These are phyloP conservation scores for Ochlodes sylvanus DNA, from an alignment of 2,888 invertebrate species.

Conservation along the genomic window DNA sequence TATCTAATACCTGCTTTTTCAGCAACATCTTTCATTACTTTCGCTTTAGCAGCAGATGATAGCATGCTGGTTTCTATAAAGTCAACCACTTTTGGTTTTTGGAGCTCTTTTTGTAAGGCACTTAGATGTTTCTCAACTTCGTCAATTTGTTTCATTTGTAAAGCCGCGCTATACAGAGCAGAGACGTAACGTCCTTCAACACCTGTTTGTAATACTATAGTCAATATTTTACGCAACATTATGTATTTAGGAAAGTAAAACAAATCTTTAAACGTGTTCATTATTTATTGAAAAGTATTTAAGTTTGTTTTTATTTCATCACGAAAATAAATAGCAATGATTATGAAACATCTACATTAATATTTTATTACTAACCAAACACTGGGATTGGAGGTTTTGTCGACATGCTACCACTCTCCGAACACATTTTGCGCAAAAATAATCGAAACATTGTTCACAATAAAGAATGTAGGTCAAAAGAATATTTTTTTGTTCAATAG, in stretches of 20 bases:
- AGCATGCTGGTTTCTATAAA: slow-evolving; percentile 69
- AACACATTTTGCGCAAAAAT: slow-evolving; percentile 54
- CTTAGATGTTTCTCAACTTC: slow-evolving; percentile 60
- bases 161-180: slow-evolving; percentile 68
- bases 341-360: background rate
- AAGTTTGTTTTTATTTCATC: background rate
- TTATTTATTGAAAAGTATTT: background rate
- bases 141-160: slow-evolving; percentile 62
- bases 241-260: background rate
- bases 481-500: slow-evolving; percentile 7
- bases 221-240: background rate
- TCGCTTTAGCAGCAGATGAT: slow-evolving; percentile 58
- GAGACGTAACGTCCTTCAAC: slow-evolving; percentile 70
- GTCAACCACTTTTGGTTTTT: slow-evolving; percentile 62
- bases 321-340: slow-evolving; percentile 7
- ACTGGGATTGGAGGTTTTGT: slow-evolving; percentile 62
- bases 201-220: slow-evolving; percentile 49
- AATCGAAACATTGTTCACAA: slow-evolving; percentile 51
- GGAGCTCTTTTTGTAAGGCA: slow-evolving; percentile 54
- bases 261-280: background rate
- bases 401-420: slow-evolving; percentile 35
- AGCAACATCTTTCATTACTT: slow-evolving; percentile 58
- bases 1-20: slow-evolving; percentile 55
- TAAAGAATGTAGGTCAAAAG: slow-evolving; percentile 12
- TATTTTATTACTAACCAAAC: slow-evolving; percentile 58